A percentile compares a stretch with the other conserved stretches of the same genome.
These are phyloP conservation scores for Megalops atlanticus DNA, from an alignment of 2,113 vertebrate genomes.

Conservation along the genomic window DNA sequence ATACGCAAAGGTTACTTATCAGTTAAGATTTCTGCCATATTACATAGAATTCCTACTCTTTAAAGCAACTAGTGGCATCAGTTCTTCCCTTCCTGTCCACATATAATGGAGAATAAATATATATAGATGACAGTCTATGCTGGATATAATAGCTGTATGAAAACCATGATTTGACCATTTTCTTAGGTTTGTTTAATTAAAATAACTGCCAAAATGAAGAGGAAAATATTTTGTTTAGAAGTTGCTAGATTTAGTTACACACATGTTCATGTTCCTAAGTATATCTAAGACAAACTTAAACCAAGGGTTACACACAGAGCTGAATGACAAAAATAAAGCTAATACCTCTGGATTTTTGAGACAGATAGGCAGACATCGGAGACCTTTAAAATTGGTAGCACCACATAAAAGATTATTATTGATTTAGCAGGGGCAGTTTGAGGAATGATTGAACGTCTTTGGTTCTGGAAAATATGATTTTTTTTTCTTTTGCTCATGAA, in stretches of 20 bases:
- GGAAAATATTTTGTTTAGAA: neutral
- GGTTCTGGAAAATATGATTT: neutral
- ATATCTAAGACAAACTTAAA: neutral
- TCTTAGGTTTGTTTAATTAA: neutral
- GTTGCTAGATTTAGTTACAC: neutral
- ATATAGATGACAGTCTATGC: too few relatives aligned
- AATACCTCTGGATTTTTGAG: neutral
- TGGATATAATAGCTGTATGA: neutral
- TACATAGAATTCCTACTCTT: neutral
- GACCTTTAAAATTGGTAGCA: constrained; percentile 1
- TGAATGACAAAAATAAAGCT: neutral
- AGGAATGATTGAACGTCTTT: constrained; percentile 5
- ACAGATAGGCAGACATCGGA: neutral
- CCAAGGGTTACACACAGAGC: neutral
- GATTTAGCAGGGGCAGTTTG: neutral
- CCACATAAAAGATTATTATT: neutral
- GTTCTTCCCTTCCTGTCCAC: too few relatives aligned
- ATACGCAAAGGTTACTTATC: neutral
- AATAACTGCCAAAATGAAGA: neutral
- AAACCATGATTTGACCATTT: neutral
- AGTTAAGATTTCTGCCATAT: neutral
- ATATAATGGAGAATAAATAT: too few relatives aligned
- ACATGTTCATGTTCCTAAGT: neutral
- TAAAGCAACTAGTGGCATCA: too few relatives aligned
- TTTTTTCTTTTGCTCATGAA: neutral